Percentiles rank a stretch among this genome's conserved stretches.
phyloP scores from a whole-genome alignment of 2,113 vertebrate genomes.

The Ailuropoda melanoleuca region DNA sequence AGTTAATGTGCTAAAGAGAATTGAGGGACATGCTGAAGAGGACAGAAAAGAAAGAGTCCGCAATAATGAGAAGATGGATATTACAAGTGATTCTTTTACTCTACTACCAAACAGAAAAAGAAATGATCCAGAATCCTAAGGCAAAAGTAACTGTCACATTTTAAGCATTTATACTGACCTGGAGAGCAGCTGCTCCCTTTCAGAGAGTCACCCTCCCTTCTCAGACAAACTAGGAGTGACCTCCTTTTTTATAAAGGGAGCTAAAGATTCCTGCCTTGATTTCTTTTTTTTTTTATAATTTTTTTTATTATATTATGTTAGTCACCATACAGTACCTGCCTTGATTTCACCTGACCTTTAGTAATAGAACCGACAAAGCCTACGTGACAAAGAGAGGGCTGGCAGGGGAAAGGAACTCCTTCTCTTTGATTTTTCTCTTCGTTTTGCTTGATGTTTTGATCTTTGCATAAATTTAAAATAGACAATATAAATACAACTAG shows the following conservation, averaged over 20 bases:
- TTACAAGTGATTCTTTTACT: not conserved
- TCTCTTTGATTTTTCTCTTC: not conserved
- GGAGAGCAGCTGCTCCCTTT: not conserved
- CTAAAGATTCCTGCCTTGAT: conserved; percentile 22
- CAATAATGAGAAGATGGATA: not conserved
- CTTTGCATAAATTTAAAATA: conserved; percentile 8
- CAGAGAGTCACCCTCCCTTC: not conserved
- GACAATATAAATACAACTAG: not conserved
- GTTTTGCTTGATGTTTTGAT: not conserved
- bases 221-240: not conserved
- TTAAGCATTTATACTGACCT: not conserved
- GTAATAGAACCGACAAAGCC: not conserved
- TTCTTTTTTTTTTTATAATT: not conserved
- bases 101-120: not conserved
- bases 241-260: not conserved
- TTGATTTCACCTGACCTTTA: not conserved
- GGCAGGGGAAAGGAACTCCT: not conserved
- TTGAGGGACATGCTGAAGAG: not conserved
- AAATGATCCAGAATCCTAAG: not conserved
- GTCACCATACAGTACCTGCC: not conserved
- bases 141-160: not conserved
- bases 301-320: too few species aligned
- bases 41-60: not conserved
- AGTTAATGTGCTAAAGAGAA: not conserved
- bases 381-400: not conserved